Evolutionary conservation across 2,113 vertebrate species (phyloP).

Genomic region (Coptodon bakossiorum): DNA sequence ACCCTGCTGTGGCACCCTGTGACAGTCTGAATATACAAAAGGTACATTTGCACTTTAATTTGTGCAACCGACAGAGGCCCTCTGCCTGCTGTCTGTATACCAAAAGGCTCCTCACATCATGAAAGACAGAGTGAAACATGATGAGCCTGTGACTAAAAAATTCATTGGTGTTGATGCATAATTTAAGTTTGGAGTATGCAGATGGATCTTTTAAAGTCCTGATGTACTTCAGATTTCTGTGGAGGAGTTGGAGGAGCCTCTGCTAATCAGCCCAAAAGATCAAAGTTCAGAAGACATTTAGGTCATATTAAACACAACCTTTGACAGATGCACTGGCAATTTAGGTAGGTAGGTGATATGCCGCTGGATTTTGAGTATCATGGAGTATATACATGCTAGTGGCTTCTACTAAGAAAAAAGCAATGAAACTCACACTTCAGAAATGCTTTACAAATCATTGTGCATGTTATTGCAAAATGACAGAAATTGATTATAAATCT

Average conservation of each 20-base stretch:
- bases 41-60: constrained; percentile 2
- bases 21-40: not conserved
- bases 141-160: constrained; percentile 18
- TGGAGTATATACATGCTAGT: not conserved
- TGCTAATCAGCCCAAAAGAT: not conserved
- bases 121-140: constrained; percentile 15
- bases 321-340: not conserved
- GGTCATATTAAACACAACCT: not conserved
- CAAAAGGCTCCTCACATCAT: constrained; percentile 6
- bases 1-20: not conserved
- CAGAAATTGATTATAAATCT: not conserved
- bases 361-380: not conserved
- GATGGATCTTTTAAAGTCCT: not conserved
- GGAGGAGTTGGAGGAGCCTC: not conserved
- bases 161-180: constrained; percentile 17
- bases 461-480: not conserved
- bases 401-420: not conserved
- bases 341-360: not conserved
- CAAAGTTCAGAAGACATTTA: not conserved
- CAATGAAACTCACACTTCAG: not conserved
- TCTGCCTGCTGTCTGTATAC: not conserved
- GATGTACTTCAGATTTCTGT: not conserved
- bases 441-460: not conserved
- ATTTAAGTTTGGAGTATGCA: not conserved
- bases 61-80: not conserved